Base-by-base conservation (phyloP, 2,888 invertebrate genomes). In the Agonopterix alstromeriana region DNA sequence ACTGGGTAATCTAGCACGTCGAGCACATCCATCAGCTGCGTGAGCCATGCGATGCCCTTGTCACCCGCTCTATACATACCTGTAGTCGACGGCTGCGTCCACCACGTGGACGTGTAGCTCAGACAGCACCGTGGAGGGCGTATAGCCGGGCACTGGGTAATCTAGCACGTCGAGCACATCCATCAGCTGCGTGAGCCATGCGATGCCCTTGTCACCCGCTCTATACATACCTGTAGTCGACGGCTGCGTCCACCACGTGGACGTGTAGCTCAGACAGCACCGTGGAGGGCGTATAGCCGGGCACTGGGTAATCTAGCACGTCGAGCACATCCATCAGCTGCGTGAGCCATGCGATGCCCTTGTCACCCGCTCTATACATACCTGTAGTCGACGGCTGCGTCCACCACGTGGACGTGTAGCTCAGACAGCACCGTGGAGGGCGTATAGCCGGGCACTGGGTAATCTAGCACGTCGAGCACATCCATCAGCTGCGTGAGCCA, bases 401-500 rank as follows among this genome's bases (percentile, higher is more conserved):
- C 94, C 92, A 94, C 93, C 2, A 98, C 84, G 77, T 98, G 97
- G 12, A 97, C 90, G 78, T 98, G 97, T 50, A 98, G 83, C 79
- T 98, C 97, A 0, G 97, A 97, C 3, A 98, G 87, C 46, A 97
- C 93, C 27, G 94, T 94, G 50, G 95, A 95, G 97, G 97, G 94
- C 43, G 92, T 91, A 80, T 98, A 98, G 0, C 98, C 95, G 1
- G 94, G 94, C 55, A 96, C 93, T 0, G 96, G 96, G n/a, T n/a
- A n/a, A n/a, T n/a, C n/a, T n/a, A n/a, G n/a, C n/a, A n/a, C n/a
- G n/a, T n/a, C n/a, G n/a, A n/a, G n/a, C n/a, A n/a, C n/a, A n/a
- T n/a, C n/a, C 58, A 95, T 92, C 10, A 98, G 71, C 65, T 96
- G 95, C 0, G 93, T 92, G 45, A 96, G 90, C 96, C 96, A 96